Evolutionary conservation across 1,140 invertebrate species (phyloP), one percentile per base, ranked within the genome.

Genomic region (Zaprionus lachaisei): DNA sequence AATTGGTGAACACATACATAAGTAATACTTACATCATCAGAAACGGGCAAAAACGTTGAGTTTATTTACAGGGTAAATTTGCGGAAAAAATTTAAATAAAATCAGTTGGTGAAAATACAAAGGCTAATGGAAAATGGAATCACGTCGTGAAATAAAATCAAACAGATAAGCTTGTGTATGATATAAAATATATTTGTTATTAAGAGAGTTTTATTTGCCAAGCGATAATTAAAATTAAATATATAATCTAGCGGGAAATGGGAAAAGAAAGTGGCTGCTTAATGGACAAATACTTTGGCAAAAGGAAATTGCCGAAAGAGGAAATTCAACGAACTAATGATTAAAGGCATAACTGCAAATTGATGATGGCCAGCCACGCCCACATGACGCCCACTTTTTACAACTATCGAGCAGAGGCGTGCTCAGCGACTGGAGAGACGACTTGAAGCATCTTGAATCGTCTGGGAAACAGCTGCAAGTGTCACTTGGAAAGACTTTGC

Each of bases 381-480:
- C 56, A 31, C 41, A 51, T 17, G 38, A 41, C 54, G 28, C 51
- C 37, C 68, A 70, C 68, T 31, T 38, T 38, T 49, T n/a, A 65
- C 41, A 72, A 65, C 26, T 37, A 38, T 49, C 56, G 34, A 9
- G 41, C 7, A 2, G n/a, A 17, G n/a, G 5, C 6, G 38, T 41
- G 15, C 38, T 41, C n/a, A 0, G 28, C 28, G 28, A 31, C 28
- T 31, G 28, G 28, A 31, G 15, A 17, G 5, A 17, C 41, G 5
- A 17, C 41, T 47, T 17, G 41, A 47, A 20, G 2, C 41, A 9
- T 17, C n/a, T 44, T 44, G 41, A 44, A 44, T 44, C 47, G 47
- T 14, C 22, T 77, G 41, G 69, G 41, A 66, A 69, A 74, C 78
- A 80, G 75, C 78, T 80, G 78, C 78, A 80, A 78, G 75, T 80